Conservation (phyloP, 1,140 invertebrate species). For the Drosophila pachea region DNA sequence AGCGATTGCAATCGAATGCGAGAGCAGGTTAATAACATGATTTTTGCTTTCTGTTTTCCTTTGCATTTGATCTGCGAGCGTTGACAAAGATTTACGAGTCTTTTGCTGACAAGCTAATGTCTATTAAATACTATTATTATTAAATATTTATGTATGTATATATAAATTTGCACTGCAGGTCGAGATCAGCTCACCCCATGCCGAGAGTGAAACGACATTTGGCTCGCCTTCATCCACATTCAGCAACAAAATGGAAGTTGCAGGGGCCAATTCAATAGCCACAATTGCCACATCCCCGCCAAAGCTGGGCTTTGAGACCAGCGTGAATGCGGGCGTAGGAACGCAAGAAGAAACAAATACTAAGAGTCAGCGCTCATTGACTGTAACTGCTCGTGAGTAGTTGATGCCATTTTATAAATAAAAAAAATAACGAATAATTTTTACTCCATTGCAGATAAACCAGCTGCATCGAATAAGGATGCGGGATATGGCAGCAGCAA, state of each 20-base stretch:
- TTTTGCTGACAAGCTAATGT: neutral
- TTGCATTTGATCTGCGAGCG: neutral
- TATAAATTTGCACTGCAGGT: constrained; percentile 45
- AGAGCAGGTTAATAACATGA: neutral
- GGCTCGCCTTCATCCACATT: constrained; percentile 77
- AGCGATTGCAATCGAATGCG: neutral
- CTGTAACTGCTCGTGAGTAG: constrained; percentile 15
- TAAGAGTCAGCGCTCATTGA: neutral
- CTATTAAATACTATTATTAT: neutral
- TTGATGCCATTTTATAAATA: neutral
- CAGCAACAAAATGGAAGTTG: constrained; percentile 69
- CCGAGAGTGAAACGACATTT: constrained; percentile 81
- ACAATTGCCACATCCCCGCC: constrained; percentile 51
- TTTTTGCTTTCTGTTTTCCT: neutral
- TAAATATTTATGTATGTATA: neutral
- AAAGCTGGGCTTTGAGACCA: neutral
- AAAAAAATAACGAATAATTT: neutral
- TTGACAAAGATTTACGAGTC: neutral
- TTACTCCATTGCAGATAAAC: constrained; percentile 45
- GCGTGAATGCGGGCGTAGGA: no score
- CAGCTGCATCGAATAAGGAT: constrained; percentile 29
- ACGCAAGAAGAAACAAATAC: neutral
- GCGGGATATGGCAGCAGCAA: constrained; percentile 58
- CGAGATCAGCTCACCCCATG: constrained; percentile 81
- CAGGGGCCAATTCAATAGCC: constrained; percentile 67